Evolutionary conservation across 2,888 invertebrate species (phyloP).

Genomic region (Timema cristinae): DNA sequence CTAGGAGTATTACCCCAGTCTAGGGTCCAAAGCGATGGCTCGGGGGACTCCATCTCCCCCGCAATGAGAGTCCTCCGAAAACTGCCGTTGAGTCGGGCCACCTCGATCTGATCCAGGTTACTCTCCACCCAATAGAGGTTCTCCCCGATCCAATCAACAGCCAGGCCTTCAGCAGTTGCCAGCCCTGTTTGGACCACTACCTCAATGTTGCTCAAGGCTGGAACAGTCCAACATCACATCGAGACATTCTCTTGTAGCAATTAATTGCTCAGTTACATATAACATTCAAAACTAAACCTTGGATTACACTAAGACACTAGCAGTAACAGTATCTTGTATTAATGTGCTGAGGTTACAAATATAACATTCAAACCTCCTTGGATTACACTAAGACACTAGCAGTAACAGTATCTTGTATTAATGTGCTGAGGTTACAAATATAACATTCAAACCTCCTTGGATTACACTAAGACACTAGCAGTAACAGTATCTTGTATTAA

Average conservation of each 20-base stretch:
- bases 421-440: no score
- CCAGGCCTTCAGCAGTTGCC: slow-evolving; percentile 82
- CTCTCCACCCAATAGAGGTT: slow-evolving; percentile 89
- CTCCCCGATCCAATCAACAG: slow-evolving; percentile 82
- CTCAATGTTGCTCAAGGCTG: slow-evolving; percentile 68
- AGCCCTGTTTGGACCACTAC: slow-evolving; percentile 79
- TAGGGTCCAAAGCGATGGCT: slow-evolving; percentile 76
- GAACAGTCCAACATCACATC: slow-evolving; percentile 32
- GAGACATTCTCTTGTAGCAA: neutral
- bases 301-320: no score
- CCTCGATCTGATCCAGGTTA: slow-evolving; percentile 79
- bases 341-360: no score
- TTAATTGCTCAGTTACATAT: no score
- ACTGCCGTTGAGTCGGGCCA: slow-evolving; percentile 67
- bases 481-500: no score
- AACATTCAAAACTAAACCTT: no score
- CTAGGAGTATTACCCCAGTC: slow-evolving; percentile 53
- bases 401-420: no score
- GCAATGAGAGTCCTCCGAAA: slow-evolving; percentile 73
- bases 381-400: no score
- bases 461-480: no score
- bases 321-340: no score
- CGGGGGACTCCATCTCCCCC: slow-evolving; percentile 80
- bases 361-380: no score
- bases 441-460: no score